phyloP scores from a whole-genome alignment of 2,888 invertebrate genomes.

The Lasioglossum zephyrum region DNA sequence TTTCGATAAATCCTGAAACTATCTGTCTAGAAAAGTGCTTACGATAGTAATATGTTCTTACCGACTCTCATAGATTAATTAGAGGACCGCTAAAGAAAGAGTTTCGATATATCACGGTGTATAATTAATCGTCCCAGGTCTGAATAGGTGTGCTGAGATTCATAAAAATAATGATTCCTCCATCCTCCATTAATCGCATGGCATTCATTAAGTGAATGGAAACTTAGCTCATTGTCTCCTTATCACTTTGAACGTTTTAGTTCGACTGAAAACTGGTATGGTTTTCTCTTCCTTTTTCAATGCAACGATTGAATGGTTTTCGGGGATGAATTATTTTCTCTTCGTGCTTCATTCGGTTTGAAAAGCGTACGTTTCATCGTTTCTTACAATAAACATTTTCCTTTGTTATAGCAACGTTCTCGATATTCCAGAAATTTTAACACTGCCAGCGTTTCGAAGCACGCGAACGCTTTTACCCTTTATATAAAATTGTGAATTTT shows the following conservation, averaged over 20 bases:
- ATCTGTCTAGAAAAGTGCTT: background rate
- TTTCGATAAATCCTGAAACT: background rate
- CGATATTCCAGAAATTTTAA: background rate
- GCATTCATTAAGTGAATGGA: slow-evolving; percentile 37
- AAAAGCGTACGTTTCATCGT: background rate
- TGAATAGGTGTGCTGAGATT: slow-evolving; percentile 15
- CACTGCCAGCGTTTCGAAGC: background rate
- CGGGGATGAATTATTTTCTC: background rate
- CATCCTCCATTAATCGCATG: slow-evolving; percentile 25
- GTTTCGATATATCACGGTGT: slow-evolving; percentile 20
- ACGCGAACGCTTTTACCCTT: background rate
- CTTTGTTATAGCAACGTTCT: background rate
- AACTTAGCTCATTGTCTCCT: slow-evolving; percentile 29
- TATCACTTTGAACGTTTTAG: slow-evolving; percentile 19
- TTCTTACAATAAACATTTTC: background rate
- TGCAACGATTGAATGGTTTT: background rate
- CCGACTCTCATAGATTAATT: slow-evolving; percentile 22
- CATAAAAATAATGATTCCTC: slow-evolving; percentile 36
- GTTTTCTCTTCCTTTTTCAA: slow-evolving; percentile 16
- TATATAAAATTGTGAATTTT: background rate
- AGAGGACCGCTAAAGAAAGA: slow-evolving; percentile 17
- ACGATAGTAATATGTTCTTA: slow-evolving; percentile 9
- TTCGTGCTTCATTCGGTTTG: background rate
- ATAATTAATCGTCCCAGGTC: slow-evolving; percentile 33
- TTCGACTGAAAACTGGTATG: background rate